Conservation (phyloP, 2,797 vertebrate species). For the Falco peregrinus region DNA sequence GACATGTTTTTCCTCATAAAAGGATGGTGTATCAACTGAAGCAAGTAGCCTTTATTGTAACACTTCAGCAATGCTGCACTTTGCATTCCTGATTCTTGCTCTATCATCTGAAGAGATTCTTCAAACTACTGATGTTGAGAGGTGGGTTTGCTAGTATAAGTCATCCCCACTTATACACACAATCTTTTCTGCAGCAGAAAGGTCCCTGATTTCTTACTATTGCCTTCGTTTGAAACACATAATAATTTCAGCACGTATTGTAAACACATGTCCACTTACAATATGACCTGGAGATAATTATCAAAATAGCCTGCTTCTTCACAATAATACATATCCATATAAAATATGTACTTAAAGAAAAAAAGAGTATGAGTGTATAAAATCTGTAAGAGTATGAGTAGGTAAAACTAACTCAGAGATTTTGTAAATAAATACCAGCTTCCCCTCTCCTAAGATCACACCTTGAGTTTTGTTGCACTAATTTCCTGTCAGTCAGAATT, state of each 20-base stretch:
- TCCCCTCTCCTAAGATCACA: neutral
- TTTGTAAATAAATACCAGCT: neutral
- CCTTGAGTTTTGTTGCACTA: neutral
- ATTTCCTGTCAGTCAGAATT: neutral
- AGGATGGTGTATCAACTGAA: neutral
- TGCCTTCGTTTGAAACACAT: neutral
- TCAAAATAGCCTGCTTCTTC: neutral
- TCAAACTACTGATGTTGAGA: neutral
- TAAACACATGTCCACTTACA: neutral
- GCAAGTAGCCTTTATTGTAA: neutral
- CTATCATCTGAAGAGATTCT: neutral
- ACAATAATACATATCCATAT: neutral
- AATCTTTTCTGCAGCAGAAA: neutral
- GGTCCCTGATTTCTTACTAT: neutral
- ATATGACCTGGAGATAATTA: neutral
- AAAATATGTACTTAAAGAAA: neutral
- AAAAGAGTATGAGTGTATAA: neutral
- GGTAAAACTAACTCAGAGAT: neutral
- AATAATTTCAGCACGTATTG: neutral
- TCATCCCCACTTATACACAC: neutral
- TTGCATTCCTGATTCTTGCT: neutral
- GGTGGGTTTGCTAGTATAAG: neutral
- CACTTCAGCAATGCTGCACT: neutral
- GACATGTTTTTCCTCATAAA: neutral
- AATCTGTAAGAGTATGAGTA: neutral